Evolutionary conservation across 2,888 invertebrate genomes (phyloP).

Genomic region (Cheilosia variabilis): DNA sequence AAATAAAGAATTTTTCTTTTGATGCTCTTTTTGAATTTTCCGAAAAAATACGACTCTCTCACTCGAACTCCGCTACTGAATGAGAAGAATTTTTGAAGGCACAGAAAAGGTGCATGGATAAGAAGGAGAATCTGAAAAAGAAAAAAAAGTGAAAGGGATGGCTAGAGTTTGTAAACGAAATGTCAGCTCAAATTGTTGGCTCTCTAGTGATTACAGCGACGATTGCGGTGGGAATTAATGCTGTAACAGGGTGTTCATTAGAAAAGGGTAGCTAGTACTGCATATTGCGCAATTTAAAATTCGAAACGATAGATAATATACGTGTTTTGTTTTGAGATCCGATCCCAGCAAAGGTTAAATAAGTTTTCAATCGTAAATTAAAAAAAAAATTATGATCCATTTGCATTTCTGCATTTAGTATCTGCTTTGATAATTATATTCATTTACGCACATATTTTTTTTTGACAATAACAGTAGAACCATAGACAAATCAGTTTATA

Average conservation of each 20-base stretch:
- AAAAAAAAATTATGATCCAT: no score
- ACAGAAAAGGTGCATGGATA: conserved; percentile 40
- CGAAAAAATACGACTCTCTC: conserved; percentile 64
- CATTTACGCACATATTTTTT: no score
- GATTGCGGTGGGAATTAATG: neutral
- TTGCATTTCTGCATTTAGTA: no score
- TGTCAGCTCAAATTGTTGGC: conserved; percentile 21
- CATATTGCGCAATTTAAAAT: no score
- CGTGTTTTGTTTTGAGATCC: no score
- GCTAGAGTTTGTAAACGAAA: neutral
- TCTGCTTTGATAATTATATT: no score
- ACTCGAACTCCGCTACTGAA: conserved; percentile 70
- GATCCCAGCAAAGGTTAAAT: no score
- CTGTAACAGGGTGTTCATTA: conserved; percentile 18
- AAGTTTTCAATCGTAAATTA: no score
- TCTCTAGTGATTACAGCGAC: conserved; percentile 35
- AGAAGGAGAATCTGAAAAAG: conserved; percentile 18
- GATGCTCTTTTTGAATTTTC: conserved; percentile 64
- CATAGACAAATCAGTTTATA: no score
- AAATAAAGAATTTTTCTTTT: conserved; percentile 42
- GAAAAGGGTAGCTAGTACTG: no score
- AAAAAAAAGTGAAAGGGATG: conserved; percentile 39
- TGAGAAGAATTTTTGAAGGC: conserved; percentile 54
- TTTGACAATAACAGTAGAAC: no score
- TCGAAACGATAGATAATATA: no score